Evolutionary conservation across 2,888 invertebrate genomes (phyloP), one percentile per base, ranked within the genome.

Genomic region (Lepidocyrtoides sp.): DNA sequence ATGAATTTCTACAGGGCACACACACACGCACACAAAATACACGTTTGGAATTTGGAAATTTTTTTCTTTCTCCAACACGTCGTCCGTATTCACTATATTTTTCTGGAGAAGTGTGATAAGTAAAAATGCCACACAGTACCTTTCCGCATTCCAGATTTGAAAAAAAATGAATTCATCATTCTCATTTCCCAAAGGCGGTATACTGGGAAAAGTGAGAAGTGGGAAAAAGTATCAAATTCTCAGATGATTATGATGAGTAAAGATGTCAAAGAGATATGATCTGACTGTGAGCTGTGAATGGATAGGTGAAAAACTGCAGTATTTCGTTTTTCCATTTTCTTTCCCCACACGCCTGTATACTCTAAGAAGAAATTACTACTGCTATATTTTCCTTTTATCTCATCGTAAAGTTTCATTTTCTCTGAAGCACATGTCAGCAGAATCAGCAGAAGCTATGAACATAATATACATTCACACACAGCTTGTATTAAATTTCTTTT

Each of bases 381-480:
- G 4, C 36, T 20, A 36, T 81, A 48, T 85, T 72, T 89, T 72
- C 54, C 81, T 89, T 81, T 89, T 82, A 89, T 82, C 82, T 89
- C 88, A 44, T 83, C 83, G 29, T 82, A 89, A 89, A 89, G 69
- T 89, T 89, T 82, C 72, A 89, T 89, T 82, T 87, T 82, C 54
- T 63, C 54, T 63, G 4, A 36, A 72, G 72, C 82, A 89, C 88
- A 89, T 82, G 87, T 87, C 87, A 87, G 84, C 32, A 32, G 29
- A 63, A 69, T 57, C 29, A 84, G n/a, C n/a, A n/a, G 17, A 69
- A 84, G 69, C 82, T 82, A 63, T 29, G 29, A 0, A 57, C 2
- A 51, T 2, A 2, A 29, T n/a, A 2, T 51, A 44, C n/a, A 26
- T 26, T 2, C 2, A 32, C 23, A n/a, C 41, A 36, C 14, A 41